These are phyloP conservation scores for Megaleporinus macrocephalus DNA, from an alignment of 2,113 vertebrate species.

Conservation along the genomic window DNA sequence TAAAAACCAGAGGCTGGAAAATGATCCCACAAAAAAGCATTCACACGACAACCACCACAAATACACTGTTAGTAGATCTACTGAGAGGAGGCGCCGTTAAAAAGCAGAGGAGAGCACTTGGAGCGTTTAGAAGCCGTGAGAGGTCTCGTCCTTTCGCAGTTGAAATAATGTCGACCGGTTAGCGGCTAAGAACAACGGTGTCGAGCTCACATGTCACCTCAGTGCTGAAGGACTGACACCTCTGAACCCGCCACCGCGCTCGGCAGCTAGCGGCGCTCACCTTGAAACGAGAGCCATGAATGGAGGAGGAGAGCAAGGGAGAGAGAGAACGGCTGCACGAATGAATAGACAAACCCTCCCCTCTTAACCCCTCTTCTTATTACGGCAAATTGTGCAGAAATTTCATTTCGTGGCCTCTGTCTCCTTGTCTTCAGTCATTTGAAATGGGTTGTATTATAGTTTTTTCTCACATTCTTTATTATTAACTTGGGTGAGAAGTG, in stretches of 20 bases:
- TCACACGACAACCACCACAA: too few species aligned
- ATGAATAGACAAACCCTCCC: constrained; percentile 35
- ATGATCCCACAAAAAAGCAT: neutral
- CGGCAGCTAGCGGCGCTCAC: constrained; percentile 22
- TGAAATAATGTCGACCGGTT: neutral
- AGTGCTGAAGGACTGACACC: constrained; percentile 6
- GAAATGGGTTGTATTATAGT: neutral
- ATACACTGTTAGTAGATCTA: too few species aligned
- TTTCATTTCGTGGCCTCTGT: constrained; percentile 60
- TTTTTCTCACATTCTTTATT: constrained; percentile 15
- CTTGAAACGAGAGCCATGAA: constrained; percentile 39
- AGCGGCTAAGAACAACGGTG: neutral
- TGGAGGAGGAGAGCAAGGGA: constrained; percentile 15
- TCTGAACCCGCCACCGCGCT: constrained; percentile 13
- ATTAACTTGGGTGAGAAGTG: constrained; percentile 12
- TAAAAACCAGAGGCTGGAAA: neutral
- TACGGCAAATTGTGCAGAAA: constrained; percentile 74
- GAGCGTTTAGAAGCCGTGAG: neutral
- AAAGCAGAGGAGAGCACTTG: neutral
- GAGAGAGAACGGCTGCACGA: neutral
- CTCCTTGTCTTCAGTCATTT: constrained; percentile 55
- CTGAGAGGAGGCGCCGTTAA: neutral
- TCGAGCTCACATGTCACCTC: constrained; percentile 9
- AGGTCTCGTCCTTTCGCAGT: neutral
- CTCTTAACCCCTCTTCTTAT: constrained; percentile 56